These are phyloP conservation scores for Calycopis cecrops DNA, from an alignment of 1,140 invertebrate genomes.

Conservation along the genomic window DNA sequence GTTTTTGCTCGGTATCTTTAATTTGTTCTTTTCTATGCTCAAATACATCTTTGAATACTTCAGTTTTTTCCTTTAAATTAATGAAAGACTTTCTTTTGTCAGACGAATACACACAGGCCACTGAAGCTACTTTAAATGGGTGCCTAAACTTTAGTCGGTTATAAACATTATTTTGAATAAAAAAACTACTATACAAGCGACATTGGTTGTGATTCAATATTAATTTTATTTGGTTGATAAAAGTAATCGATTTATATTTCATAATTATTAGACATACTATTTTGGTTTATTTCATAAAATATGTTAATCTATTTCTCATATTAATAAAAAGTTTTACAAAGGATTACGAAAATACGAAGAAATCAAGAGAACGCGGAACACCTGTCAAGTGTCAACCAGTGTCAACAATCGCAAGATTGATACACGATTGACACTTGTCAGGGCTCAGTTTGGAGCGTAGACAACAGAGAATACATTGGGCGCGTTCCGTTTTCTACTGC, in stretches of 20 bases:
- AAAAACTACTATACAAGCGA: slow-evolving; percentile 28
- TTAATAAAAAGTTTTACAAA: no score
- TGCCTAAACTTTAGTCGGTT: slow-evolving; percentile 27
- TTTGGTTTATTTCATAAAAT: no score
- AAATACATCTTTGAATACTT: slow-evolving; percentile 74
- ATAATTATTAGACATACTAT: slow-evolving; percentile 30
- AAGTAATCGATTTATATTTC: slow-evolving; percentile 37
- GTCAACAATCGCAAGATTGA: no score
- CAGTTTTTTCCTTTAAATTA: slow-evolving; percentile 64
- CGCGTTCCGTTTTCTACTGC: no score
- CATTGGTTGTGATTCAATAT: slow-evolving; percentile 25
- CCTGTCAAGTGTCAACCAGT: no score
- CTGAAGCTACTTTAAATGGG: slow-evolving; percentile 33
- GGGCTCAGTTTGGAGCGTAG: no score
- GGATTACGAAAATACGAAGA: no score
- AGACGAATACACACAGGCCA: slow-evolving; percentile 50
- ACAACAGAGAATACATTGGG: no score
- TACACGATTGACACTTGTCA: no score
- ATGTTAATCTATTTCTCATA: no score
- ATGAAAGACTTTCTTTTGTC: slow-evolving; percentile 62
- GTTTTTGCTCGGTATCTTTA: slow-evolving; percentile 72
- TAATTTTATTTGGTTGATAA: slow-evolving; percentile 40
- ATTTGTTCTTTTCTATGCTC: slow-evolving; percentile 77
- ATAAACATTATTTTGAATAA: slow-evolving; percentile 28
- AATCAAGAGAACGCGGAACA: no score